These are phyloP conservation scores for Microtus pennsylvanicus DNA, from an alignment of 2,113 vertebrate genomes.

Conservation along the genomic window DNA sequence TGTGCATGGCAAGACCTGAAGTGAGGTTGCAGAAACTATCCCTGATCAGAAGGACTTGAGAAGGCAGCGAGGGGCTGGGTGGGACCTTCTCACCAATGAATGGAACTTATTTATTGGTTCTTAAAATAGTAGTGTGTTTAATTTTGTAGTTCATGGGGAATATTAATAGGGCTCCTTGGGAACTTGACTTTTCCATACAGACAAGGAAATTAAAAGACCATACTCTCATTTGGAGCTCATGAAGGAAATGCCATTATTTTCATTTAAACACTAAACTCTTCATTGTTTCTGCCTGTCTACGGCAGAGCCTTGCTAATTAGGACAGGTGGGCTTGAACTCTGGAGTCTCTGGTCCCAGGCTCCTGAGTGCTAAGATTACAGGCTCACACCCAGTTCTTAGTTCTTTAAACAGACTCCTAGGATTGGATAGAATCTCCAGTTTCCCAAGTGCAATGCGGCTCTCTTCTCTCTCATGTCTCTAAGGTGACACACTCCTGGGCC, in stretches of 20 bases:
- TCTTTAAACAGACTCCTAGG: not conserved
- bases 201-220: not conserved
- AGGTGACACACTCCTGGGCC: not conserved
- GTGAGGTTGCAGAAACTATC: constrained; percentile 86
- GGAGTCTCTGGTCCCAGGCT: not conserved
- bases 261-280: not conserved
- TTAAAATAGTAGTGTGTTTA: constrained; percentile 91
- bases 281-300: not conserved
- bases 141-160: constrained; percentile 14
- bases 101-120: constrained; percentile 93
- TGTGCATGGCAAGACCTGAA: constrained; percentile 81
- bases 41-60: constrained; percentile 77
- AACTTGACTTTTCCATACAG: not conserved
- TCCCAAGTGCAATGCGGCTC: not conserved
- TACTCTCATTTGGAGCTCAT: not conserved
- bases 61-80: constrained; percentile 90
- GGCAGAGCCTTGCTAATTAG: not conserved
- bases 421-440: not conserved
- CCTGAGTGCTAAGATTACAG: not conserved
- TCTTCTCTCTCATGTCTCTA: not conserved
- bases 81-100: constrained; percentile 96
- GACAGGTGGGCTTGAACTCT: not conserved
- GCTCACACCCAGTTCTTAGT: not conserved
- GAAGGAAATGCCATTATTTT: not conserved
- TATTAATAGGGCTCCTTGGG: constrained; percentile 32